These are phyloP conservation scores for Meriones unguiculatus DNA, from an alignment of 2,113 vertebrate species.

Conservation along the genomic window DNA sequence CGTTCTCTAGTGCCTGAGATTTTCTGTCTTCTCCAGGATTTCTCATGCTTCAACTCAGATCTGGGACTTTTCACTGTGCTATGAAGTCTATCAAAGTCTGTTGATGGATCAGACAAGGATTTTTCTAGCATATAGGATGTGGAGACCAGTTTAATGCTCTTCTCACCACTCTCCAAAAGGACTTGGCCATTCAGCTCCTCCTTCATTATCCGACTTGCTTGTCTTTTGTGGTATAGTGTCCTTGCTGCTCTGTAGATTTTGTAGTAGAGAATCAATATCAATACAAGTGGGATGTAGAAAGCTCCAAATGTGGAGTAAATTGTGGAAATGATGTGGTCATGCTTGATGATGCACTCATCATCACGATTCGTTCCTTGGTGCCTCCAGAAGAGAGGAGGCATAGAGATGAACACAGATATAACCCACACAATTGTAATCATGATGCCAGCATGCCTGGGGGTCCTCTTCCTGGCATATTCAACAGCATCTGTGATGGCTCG, in stretches of 20 bases:
- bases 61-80: constrained; percentile 86
- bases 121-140: constrained; percentile 91
- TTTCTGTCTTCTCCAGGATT: constrained; percentile 92
- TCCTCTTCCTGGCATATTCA: constrained; percentile 96
- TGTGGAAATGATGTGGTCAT: constrained; percentile 94
- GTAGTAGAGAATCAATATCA: constrained; percentile 99
- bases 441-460: constrained; percentile 92
- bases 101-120: constrained; percentile 93
- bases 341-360: constrained; percentile 96
- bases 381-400: constrained; percentile 96
- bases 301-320: constrained; percentile 98
- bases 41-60: constrained; percentile 89
- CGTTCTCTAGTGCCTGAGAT: constrained; percentile 95
- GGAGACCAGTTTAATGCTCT: constrained; percentile 88
- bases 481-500: constrained; percentile 97
- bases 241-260: constrained; percentile 98
- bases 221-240: constrained; percentile 95
- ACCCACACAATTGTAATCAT: constrained; percentile 97
- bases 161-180: constrained; percentile 91
- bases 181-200: constrained; percentile 94
- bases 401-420: constrained; percentile 96
- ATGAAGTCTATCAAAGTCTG: constrained; percentile 91
- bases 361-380: constrained; percentile 90
- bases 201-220: constrained; percentile 91
- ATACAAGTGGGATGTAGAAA: constrained; percentile 96